Conservation (phyloP, 2,113 vertebrate genomes). For the Maccullochella peelii region DNA sequence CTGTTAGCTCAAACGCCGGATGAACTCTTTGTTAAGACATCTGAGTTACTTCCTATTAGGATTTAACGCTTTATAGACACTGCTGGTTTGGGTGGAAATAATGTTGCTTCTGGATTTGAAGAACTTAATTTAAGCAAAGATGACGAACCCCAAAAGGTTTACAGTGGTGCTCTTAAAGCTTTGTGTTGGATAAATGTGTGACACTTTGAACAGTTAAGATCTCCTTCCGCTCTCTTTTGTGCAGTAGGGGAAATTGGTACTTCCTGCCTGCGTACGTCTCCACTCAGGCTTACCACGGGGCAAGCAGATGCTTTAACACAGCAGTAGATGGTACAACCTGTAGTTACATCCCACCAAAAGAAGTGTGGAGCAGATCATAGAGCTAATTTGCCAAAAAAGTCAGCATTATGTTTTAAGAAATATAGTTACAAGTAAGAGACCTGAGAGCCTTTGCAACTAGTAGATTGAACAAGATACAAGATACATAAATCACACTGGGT, state of each 20-base stretch:
- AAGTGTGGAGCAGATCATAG: background rate
- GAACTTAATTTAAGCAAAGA: background rate
- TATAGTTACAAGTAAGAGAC: background rate
- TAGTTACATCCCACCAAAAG: slow-evolving; percentile 18
- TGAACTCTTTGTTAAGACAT: slow-evolving; percentile 61
- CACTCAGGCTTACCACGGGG: background rate
- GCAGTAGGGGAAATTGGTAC: slow-evolving; percentile 1
- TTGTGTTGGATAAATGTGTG: background rate
- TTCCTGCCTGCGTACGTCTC: slow-evolving; percentile 1
- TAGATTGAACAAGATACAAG: background rate
- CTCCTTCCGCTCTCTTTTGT: background rate
- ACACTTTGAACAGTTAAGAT: background rate
- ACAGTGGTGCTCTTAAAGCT: background rate
- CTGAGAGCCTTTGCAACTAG: background rate
- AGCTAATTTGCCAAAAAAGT: background rate
- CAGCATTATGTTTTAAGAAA: background rate
- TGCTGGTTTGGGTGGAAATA: background rate
- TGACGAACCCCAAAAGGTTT: background rate
- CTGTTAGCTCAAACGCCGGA: slow-evolving; percentile 39
- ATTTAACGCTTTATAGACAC: slow-evolving; percentile 14
- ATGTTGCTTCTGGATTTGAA: slow-evolving; percentile 4
- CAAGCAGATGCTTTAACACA: slow-evolving; percentile 15
- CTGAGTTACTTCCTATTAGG: slow-evolving; percentile 31
- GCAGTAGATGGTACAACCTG: background rate
- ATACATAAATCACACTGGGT: background rate